Evolutionary conservation across 2,797 vertebrate genomes (phyloP).

Genomic region (Ctenosaura bakeri): DNA sequence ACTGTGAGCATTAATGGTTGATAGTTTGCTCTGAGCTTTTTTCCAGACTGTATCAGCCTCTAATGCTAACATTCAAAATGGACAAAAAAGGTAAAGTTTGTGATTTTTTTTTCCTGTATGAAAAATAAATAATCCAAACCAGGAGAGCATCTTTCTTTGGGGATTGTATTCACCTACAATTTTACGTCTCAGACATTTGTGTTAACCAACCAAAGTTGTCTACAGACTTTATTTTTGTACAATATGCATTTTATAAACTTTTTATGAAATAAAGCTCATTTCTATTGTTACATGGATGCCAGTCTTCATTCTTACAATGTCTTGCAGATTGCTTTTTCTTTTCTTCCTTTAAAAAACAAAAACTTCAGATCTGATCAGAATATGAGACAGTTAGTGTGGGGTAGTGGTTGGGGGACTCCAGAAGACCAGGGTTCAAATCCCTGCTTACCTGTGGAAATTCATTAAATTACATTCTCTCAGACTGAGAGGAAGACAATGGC

Average conservation of each 20-base stretch:
- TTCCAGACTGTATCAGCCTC: constrained; percentile 42
- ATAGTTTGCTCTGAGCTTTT: constrained; percentile 45
- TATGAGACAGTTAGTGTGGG: too few relatives aligned
- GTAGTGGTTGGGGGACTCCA: too few relatives aligned
- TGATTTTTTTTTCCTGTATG: constrained; percentile 70
- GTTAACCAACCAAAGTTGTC: constrained; percentile 99
- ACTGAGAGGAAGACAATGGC: too few relatives aligned
- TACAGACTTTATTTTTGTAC: constrained; percentile 99
- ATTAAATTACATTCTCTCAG: too few relatives aligned
- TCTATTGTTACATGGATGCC: constrained; percentile 85
- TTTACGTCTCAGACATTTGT: constrained; percentile 90
- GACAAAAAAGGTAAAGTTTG: constrained; percentile 83
- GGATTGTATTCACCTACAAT: constrained; percentile 83
- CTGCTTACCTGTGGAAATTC: too few relatives aligned
- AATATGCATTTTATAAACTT: constrained; percentile 99
- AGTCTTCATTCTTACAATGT: constrained; percentile 21
- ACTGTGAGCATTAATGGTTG: background rate
- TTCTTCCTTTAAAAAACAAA: accelerated
- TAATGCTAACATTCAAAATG: constrained; percentile 52
- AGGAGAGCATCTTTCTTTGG: constrained; percentile 82
- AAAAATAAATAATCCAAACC: constrained; percentile 41
- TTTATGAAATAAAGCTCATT: constrained; percentile 99
- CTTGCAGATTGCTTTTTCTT: background rate
- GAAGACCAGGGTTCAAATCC: too few relatives aligned
- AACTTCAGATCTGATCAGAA: background rate